Conservation (phyloP, 2,113 vertebrate species). For the Mesoclemmys tuberculata region DNA sequence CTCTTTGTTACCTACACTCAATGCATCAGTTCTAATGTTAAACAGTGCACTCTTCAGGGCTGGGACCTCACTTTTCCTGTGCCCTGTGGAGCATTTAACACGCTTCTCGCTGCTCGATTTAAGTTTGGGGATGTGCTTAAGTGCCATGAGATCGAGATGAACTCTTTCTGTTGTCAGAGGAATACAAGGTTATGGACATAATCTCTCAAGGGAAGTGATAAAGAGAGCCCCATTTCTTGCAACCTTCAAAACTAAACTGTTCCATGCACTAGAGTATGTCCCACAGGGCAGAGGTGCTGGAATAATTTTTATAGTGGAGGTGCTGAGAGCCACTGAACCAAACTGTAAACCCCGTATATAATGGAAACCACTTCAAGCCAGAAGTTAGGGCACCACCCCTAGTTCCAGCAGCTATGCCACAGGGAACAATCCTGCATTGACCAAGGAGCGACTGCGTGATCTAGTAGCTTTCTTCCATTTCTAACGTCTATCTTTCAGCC, state of each 20-base stretch:
- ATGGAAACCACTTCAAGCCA: too few species aligned
- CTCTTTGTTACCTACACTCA: not conserved
- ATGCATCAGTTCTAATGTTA: not conserved
- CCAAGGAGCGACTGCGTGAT: not conserved
- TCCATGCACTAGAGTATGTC: not conserved
- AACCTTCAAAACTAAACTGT: not conserved
- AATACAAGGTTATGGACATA: not conserved
- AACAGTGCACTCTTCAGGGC: not conserved
- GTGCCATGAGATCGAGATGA: not conserved
- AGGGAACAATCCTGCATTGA: not conserved
- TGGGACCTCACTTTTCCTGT: not conserved
- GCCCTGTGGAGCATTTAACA: not conserved
- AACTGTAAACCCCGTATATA: too few species aligned
- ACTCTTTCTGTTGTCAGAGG: not conserved
- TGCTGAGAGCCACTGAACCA: too few species aligned
- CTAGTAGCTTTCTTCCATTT: not conserved
- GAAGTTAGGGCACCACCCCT: too few species aligned
- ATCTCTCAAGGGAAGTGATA: not conserved
- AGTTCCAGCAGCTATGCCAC: too few species aligned
- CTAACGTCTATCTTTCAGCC: not conserved
- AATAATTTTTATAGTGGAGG: too few species aligned
- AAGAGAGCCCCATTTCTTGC: not conserved
- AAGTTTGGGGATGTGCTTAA: not conserved
- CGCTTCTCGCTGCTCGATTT: not conserved
- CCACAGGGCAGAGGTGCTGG: not conserved